Evolutionary conservation across 1,140 invertebrate genomes (phyloP).

Genomic region (Leptinotarsa undecemlineata): DNA sequence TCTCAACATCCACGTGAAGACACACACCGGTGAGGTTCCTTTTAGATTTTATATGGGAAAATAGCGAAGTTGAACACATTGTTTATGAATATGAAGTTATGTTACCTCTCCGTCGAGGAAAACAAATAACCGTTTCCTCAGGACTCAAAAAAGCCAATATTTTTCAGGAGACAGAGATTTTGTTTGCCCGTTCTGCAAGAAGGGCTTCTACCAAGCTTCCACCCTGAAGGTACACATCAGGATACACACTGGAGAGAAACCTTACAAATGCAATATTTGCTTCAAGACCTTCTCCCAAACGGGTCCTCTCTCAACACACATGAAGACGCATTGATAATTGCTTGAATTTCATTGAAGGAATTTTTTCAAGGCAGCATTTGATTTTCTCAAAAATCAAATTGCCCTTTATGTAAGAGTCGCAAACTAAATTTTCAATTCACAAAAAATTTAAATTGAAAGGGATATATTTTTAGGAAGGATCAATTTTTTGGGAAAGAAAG

Average conservation of each 20-base stretch:
- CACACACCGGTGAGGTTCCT: constrained; percentile 44
- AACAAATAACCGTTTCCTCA: too few species aligned
- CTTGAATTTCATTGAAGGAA: not conserved
- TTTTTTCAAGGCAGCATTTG: too few species aligned
- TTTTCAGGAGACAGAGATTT: constrained; percentile 48
- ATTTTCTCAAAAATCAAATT: too few species aligned
- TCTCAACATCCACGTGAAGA: constrained; percentile 49
- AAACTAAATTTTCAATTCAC: too few species aligned
- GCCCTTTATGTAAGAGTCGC: too few species aligned
- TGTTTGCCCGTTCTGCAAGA: constrained; percentile 49
- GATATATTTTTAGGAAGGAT: too few species aligned
- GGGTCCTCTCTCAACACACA: constrained; percentile 48
- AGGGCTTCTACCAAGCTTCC: constrained; percentile 51
- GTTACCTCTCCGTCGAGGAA: too few species aligned
- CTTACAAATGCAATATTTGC: constrained; percentile 51
- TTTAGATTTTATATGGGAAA: too few species aligned
- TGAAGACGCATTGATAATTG: constrained; percentile 44
- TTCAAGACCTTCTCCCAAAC: constrained; percentile 52
- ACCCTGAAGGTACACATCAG: constrained; percentile 54
- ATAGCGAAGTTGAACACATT: too few species aligned
- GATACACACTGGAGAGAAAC: constrained; percentile 52
- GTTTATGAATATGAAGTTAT: too few species aligned
- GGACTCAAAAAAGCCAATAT: not conserved
- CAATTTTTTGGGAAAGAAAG: too few species aligned
- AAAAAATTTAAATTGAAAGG: too few species aligned